Evolutionary conservation across 2,113 vertebrate species (phyloP).

Genomic region (Parotia lawesii): DNA sequence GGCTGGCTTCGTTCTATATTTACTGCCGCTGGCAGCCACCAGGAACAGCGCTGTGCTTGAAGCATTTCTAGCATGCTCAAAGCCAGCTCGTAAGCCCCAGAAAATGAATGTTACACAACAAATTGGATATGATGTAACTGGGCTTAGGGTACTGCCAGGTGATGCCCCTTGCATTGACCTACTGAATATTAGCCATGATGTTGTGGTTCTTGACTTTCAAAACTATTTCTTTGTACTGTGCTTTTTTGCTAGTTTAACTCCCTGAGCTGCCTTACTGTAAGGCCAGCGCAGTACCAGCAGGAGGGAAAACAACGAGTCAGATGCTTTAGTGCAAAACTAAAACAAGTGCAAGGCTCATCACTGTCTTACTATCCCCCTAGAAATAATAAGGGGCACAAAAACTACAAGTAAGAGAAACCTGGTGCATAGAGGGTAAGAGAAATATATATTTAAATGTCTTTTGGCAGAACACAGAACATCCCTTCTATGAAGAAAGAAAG

Average conservation of each 20-base stretch:
- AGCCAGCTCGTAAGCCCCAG: not conserved
- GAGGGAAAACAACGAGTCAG: rapidly evolving
- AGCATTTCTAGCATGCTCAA: not conserved
- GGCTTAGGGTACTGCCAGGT: rapidly evolving
- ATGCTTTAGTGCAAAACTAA: not conserved
- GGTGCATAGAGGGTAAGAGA: rapidly evolving
- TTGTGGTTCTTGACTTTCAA: not conserved
- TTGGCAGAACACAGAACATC: not conserved
- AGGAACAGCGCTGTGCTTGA: not conserved
- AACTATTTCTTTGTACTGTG: not conserved
- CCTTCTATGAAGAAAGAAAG: not conserved
- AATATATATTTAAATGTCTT: not conserved
- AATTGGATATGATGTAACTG: not conserved
- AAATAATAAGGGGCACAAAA: not conserved
- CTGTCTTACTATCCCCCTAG: not conserved
- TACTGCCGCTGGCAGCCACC: not conserved
- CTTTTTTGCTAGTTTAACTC: not conserved
- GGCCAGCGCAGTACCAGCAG: not conserved
- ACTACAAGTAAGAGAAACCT: not conserved
- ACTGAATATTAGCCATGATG: not conserved
- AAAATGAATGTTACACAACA: constrained; percentile 31
- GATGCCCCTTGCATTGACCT: not conserved
- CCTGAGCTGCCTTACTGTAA: not conserved
- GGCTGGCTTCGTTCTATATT: constrained; percentile 18
- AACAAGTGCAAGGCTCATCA: rapidly evolving